These are phyloP conservation scores for Phataginus tricuspis DNA, from an alignment of 2,797 vertebrate genomes.

Conservation along the genomic window DNA sequence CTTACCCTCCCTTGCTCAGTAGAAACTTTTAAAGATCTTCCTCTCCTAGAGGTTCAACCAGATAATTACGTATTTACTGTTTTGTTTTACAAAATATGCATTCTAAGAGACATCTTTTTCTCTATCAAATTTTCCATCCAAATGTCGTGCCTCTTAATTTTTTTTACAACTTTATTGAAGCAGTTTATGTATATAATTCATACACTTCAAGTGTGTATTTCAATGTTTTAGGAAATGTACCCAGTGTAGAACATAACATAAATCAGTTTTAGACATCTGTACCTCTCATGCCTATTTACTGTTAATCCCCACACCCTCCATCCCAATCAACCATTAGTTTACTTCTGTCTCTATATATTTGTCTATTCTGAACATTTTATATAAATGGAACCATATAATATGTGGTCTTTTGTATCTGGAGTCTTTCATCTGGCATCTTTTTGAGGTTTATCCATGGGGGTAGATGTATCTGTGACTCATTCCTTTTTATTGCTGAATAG, in stretches of 20 bases:
- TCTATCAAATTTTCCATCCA: slow-evolving; percentile 22
- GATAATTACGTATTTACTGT: slow-evolving; percentile 10
- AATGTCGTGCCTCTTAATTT: slow-evolving; percentile 28
- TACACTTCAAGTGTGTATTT: not conserved
- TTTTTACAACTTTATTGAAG: slow-evolving; percentile 10
- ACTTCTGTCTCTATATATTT: not conserved
- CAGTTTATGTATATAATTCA: slow-evolving; percentile 14
- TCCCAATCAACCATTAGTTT: not conserved
- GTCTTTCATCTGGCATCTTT: slow-evolving; percentile 42
- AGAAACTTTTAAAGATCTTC: slow-evolving; percentile 28
- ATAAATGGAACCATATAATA: not conserved
- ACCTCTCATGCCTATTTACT: not conserved
- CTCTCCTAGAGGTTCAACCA: not conserved
- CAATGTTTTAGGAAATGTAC: slow-evolving; percentile 13
- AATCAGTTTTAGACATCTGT: slow-evolving; percentile 32
- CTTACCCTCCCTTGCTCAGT: not conserved
- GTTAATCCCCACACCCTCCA: not conserved
- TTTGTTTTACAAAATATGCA: slow-evolving; percentile 41
- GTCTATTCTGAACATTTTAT: slow-evolving; percentile 15
- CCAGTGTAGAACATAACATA: slow-evolving; percentile 3
- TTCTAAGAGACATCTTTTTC: slow-evolving; percentile 11
- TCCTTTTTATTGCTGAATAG: not conserved
- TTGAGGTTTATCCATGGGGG: not conserved
- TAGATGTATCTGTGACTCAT: not conserved
- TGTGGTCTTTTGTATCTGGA: not conserved